These are phyloP conservation scores for Nowickia ferox DNA, from an alignment of 2,888 invertebrate species.

Conservation along the genomic window DNA sequence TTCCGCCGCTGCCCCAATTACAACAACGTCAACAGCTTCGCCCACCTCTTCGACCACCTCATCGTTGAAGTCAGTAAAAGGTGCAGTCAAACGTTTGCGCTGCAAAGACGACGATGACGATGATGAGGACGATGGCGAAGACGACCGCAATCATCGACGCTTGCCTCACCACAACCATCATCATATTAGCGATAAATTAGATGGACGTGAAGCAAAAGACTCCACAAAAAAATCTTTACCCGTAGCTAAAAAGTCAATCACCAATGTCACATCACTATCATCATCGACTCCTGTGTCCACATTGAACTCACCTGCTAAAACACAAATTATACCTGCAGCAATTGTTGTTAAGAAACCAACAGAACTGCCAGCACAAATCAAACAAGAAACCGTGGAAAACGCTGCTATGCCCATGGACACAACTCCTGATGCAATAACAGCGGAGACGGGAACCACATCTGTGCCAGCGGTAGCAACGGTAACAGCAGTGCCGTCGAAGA, in stretches of 20 bases:
- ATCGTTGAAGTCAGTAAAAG: conserved; percentile 80
- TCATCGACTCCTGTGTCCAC: conserved; percentile 70
- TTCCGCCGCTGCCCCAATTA: conserved; percentile 65
- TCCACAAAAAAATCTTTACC: conserved; percentile 75
- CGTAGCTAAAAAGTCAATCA: conserved; percentile 80
- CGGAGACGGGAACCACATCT: conserved; percentile 57
- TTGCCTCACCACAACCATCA: conserved; percentile 61
- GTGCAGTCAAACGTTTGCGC: conserved; percentile 81
- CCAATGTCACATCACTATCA: conserved; percentile 73
- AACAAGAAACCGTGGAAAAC: conserved; percentile 30
- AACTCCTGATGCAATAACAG: conserved; percentile 40
- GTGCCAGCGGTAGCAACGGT: conserved; percentile 55
- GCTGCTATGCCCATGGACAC: conserved; percentile 44
- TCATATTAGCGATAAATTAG: conserved; percentile 44
- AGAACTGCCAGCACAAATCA: conserved; percentile 60
- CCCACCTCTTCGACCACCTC: conserved; percentile 79
- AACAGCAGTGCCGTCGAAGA: conserved; percentile 53
- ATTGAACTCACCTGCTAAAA: conserved; percentile 67
- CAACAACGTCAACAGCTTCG: conserved; percentile 70
- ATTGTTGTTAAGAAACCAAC: conserved; percentile 32
- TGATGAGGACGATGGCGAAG: conserved; percentile 72
- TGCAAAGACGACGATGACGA: conserved; percentile 81
- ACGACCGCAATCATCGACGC: conserved; percentile 64
- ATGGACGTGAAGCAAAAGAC: conserved; percentile 60
- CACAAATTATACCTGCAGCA: conserved; percentile 54